phyloP scores from a whole-genome alignment of 2,888 invertebrate genomes.

The Microchrysa polita region DNA sequence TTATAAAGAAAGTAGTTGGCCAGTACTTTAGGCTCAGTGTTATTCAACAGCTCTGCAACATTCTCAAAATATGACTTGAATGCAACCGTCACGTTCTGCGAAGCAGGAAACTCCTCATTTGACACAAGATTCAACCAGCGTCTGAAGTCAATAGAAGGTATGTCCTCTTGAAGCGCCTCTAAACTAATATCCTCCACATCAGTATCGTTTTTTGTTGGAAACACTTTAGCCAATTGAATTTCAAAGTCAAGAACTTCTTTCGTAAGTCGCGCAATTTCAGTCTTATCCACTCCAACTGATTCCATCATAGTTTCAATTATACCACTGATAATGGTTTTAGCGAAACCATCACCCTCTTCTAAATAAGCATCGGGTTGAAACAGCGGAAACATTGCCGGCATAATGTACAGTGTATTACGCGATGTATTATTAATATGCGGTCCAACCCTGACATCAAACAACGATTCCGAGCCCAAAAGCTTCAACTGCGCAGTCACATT shows the following conservation, averaged over 20 bases:
- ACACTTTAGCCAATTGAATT: conserved; percentile 20
- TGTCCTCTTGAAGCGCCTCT: not conserved
- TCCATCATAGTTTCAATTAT: not conserved
- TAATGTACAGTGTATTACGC: conserved; percentile 12
- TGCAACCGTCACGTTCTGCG: not conserved
- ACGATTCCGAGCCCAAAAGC: not conserved
- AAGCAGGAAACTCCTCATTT: not conserved
- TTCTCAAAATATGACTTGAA: not conserved
- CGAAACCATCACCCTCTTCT: too few relatives aligned
- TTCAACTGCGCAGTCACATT: conserved; percentile 9
- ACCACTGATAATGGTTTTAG: too few relatives aligned
- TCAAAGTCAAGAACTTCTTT: conserved; percentile 4
- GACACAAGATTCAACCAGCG: conserved; percentile 5
- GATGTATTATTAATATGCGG: not conserved
- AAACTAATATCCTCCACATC: not conserved
- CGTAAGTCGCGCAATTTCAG: not conserved
- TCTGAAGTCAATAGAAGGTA: conserved; percentile 25
- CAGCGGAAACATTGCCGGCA: conserved; percentile 10
- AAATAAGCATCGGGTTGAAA: not conserved
- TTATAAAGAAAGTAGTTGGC: conserved; percentile 29
- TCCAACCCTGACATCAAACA: not conserved
- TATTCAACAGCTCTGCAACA: not conserved
- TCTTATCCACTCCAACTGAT: not conserved
- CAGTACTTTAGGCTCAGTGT: not conserved
- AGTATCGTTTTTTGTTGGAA: too few relatives aligned